phyloP scores from a whole-genome alignment of 2,797 vertebrate species.

The Tachyglossus aculeatus region DNA sequence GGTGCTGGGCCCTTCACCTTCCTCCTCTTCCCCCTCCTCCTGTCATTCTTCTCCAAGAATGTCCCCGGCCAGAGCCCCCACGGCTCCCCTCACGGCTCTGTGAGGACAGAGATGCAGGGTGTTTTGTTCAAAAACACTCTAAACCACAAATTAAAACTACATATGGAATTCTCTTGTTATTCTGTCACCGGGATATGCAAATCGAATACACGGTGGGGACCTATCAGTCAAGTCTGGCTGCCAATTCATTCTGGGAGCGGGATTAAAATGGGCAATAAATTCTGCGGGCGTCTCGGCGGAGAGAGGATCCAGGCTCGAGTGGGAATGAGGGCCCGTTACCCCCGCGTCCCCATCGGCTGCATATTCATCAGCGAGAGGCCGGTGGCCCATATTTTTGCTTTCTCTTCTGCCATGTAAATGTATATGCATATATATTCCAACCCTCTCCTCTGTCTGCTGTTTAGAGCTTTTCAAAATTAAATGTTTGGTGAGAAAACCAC shows the following conservation, averaged over 20 bases:
- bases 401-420: constrained; percentile 49
- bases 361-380: constrained; percentile 74
- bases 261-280: constrained; percentile 82
- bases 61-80: no score
- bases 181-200: constrained; percentile 74
- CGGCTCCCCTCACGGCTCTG: no score
- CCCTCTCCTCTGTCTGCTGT: constrained; percentile 33
- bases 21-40: no score
- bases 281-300: constrained; percentile 71
- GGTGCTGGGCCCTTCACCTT: no score
- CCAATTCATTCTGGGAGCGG: constrained; percentile 76
- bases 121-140: no score
- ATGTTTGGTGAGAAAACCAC: no score
- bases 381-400: constrained; percentile 57
- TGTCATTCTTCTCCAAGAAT: no score
- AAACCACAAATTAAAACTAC: constrained; percentile 70
- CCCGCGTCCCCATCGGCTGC: constrained; percentile 64
- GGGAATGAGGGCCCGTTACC: constrained; percentile 51
- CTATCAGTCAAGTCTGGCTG: constrained; percentile 61
- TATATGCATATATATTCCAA: constrained; percentile 53
- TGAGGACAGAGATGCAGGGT: no score
- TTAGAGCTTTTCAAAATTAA: constrained; percentile 34
- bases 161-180: constrained; percentile 65
- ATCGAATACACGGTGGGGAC: constrained; percentile 71
- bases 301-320: constrained; percentile 47